phyloP scores from a whole-genome alignment of 2,888 invertebrate genomes.

The Lasioglossum pauxillum region DNA sequence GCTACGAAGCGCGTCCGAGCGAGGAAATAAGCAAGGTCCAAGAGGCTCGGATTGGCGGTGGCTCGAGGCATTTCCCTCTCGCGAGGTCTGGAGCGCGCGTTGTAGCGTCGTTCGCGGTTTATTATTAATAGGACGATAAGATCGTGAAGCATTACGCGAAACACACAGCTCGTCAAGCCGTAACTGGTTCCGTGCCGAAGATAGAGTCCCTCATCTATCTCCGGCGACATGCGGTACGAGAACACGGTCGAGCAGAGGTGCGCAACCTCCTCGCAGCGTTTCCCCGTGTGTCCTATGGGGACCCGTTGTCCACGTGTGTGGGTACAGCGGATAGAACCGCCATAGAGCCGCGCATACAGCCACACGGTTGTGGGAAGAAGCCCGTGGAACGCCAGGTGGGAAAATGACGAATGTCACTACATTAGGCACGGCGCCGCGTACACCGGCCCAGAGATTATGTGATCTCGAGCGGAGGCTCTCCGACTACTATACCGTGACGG shows the following conservation, averaged over 20 bases:
- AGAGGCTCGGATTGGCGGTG: not conserved
- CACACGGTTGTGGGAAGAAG: conserved; percentile 49
- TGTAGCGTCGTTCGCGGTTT: conserved; percentile 69
- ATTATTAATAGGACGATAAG: conserved; percentile 78
- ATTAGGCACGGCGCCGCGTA: conserved; percentile 54
- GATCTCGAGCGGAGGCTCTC: conserved; percentile 42
- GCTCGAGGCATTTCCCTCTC: conserved; percentile 45
- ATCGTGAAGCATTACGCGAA: conserved; percentile 75
- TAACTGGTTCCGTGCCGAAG: conserved; percentile 72
- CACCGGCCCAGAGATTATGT: conserved; percentile 50
- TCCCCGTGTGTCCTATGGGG: not conserved
- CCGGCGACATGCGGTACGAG: conserved; percentile 63
- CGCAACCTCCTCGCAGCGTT: conserved; percentile 35
- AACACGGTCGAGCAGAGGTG: conserved; percentile 62
- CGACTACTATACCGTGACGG: conserved; percentile 37
- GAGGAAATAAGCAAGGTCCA: conserved; percentile 15
- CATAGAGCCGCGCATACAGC: not conserved
- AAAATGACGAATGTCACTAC: conserved; percentile 71
- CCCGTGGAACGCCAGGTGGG: conserved; percentile 61
- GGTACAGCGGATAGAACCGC: not conserved
- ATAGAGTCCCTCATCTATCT: conserved; percentile 74
- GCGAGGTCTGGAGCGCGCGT: conserved; percentile 31
- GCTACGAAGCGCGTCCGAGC: conserved; percentile 19
- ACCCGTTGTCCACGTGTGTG: conserved; percentile 22
- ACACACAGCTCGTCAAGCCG: conserved; percentile 74